phyloP scores from a whole-genome alignment of 2,113 vertebrate genomes.

The Anolis carolinensis region DNA sequence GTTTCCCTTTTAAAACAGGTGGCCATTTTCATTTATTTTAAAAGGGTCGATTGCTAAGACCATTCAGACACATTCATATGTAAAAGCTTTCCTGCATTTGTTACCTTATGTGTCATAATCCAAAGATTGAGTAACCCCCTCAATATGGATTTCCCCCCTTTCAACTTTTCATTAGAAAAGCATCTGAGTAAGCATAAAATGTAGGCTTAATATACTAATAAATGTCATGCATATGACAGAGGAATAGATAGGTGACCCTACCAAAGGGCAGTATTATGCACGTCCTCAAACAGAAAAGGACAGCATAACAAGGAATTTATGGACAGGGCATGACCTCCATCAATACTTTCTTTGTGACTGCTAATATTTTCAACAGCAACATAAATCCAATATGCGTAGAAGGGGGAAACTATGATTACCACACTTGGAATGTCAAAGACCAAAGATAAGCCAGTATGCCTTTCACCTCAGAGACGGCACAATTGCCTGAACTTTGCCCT shows the following conservation, averaged over 20 bases:
- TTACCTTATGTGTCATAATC: neutral
- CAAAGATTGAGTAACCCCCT: neutral
- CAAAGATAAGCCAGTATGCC: neutral
- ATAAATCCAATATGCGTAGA: neutral
- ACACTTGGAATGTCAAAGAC: neutral
- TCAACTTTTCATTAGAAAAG: neutral
- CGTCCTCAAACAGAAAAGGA: neutral
- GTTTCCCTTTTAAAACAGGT: neutral
- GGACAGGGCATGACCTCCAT: neutral
- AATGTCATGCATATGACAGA: neutral
- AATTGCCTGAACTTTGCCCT: neutral
- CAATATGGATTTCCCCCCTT: neutral
- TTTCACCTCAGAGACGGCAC: neutral
- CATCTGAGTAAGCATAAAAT: neutral
- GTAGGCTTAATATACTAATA: neutral
- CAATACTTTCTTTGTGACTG: neutral
- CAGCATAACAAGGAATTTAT: slow-evolving; percentile 3
- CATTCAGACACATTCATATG: neutral
- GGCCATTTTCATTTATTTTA: neutral
- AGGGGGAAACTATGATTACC: neutral
- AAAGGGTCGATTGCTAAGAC: neutral
- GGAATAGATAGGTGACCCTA: neutral
- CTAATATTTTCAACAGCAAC: neutral
- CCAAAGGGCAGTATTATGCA: neutral
- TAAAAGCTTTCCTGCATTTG: neutral